Evolutionary conservation across 2,113 vertebrate species (phyloP).

Genomic region (Pollimyrus isidori): DNA sequence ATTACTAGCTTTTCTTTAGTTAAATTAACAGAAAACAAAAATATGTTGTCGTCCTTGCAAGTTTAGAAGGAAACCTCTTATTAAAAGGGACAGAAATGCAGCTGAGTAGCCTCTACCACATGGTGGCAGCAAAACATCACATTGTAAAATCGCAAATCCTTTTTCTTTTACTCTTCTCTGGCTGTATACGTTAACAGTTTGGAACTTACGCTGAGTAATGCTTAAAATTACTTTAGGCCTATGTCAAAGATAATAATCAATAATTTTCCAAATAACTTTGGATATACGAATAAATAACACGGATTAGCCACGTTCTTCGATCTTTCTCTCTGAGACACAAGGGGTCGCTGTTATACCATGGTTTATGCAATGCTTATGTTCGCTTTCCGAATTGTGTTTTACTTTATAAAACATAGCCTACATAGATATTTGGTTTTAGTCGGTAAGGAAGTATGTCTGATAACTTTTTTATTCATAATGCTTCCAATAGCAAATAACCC

Average conservation of each 20-base stretch:
- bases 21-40: neutral
- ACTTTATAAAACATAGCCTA: too few relatives aligned
- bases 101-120: constrained; percentile 3
- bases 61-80: neutral
- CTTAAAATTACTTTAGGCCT: neutral
- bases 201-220: neutral
- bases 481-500: neutral
- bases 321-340: neutral
- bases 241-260: neutral
- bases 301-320: neutral
- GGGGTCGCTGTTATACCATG: constrained; percentile 9
- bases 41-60: neutral
- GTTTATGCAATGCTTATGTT: neutral
- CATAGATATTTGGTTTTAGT: neutral
- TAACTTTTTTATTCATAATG: neutral
- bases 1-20: neutral
- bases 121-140: constrained; percentile 28
- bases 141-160: neutral
- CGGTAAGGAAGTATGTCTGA: neutral
- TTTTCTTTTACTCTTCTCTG: neutral
- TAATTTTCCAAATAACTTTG: neutral
- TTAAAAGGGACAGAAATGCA: neutral
- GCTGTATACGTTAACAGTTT: neutral
- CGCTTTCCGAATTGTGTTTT: neutral
- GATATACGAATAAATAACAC: neutral